A percentile compares a stretch with the other conserved stretches of the same genome.
Evolutionary conservation across 53 echinoderm and acorn worm species (phyloP).

Genomic region (Holothuria leucospilota): DNA sequence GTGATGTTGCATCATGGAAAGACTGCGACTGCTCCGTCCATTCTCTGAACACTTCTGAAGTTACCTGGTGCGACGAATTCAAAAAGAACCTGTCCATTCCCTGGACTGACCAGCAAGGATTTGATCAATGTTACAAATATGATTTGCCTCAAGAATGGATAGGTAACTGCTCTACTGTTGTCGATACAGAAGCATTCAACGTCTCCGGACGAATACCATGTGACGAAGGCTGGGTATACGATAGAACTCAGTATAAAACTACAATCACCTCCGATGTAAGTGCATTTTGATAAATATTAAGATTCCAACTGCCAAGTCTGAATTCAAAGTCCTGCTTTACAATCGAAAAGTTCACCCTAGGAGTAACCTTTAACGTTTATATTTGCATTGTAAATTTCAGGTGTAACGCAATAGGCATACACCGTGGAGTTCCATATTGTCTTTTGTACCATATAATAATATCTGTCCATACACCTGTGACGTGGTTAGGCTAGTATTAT

Average conservation of each 20-base stretch:
- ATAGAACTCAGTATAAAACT: conserved; percentile 63
- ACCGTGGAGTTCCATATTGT: no score
- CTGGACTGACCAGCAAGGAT: not conserved
- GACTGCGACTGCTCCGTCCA: conserved; percentile 35
- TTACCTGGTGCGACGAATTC: conserved; percentile 27
- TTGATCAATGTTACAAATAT: not conserved
- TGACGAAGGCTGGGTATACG: conserved; percentile 74
- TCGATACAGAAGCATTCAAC: not conserved
- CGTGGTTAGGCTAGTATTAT: no score
- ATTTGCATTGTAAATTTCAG: no score
- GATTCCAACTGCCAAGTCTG: no score
- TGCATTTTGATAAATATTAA: not conserved
- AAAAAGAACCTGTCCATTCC: conserved; percentile 54
- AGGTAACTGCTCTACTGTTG: not conserved
- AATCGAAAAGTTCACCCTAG: no score
- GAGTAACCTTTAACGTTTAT: no score
- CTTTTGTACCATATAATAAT: no score
- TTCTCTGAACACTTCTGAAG: not conserved
- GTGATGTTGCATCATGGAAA: not conserved
- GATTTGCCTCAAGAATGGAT: not conserved
- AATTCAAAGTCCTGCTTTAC: no score
- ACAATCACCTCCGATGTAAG: conserved; percentile 64
- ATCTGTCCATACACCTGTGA: no score
- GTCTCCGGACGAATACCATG: conserved; percentile 20
- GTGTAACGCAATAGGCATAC: no score